A percentile compares a stretch with the other conserved stretches of the same genome.
Conservation (phyloP, 2,888 invertebrate genomes). For the Cylindroiulus punctatus region DNA sequence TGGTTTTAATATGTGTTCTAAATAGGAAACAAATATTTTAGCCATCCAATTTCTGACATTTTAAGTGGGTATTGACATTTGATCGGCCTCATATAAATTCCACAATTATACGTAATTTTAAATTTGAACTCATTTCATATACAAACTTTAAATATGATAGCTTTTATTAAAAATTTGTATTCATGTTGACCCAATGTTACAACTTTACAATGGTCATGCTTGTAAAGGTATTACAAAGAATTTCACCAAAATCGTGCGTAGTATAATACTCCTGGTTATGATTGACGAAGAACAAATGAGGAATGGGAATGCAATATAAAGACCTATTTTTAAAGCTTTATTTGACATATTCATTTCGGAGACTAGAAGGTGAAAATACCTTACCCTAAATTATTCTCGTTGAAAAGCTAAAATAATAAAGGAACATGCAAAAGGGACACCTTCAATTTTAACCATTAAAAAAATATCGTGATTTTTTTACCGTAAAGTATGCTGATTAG, state of each 20-base stretch:
- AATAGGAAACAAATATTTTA: too few relatives aligned
- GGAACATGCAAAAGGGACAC: too few relatives aligned
- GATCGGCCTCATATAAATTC: too few relatives aligned
- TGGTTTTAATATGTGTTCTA: too few relatives aligned
- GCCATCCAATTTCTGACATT: too few relatives aligned
- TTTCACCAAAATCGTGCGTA: neutral
- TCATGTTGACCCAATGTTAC: neutral
- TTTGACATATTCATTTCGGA: neutral
- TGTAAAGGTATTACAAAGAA: neutral
- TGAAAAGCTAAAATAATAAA: neutral
- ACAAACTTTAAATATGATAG: neutral
- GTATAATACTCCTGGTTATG: neutral
- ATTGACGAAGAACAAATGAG: neutral
- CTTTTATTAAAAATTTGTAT: neutral
- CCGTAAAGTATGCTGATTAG: too few relatives aligned
- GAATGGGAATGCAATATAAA: neutral
- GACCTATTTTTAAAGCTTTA: neutral
- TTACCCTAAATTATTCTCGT: neutral
- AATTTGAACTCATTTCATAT: neutral
- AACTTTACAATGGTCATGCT: neutral
- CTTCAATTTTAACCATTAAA: too few relatives aligned
- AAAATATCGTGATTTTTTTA: too few relatives aligned
- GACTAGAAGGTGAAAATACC: neutral
- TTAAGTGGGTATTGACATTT: too few relatives aligned
- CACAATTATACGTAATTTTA: too few relatives aligned